Percentiles rank a stretch among this genome's conserved stretches.
These are phyloP conservation scores for Choloepus hoffmanni DNA, from an alignment of 2,113 vertebrate genomes.

Conservation along the genomic window DNA sequence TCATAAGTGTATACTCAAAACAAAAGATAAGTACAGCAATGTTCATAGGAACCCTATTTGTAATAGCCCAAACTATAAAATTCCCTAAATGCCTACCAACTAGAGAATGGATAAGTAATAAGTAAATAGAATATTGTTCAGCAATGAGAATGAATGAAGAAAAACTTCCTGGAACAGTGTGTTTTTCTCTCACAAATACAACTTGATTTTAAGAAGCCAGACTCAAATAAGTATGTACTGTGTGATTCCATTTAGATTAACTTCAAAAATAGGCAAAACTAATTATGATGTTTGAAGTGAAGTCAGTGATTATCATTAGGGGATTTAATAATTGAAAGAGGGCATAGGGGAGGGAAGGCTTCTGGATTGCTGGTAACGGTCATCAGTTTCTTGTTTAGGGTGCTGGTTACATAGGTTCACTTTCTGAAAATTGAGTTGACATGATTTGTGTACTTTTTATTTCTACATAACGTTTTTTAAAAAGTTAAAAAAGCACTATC, in stretches of 20 bases:
- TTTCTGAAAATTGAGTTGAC: background rate
- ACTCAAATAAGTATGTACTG: background rate
- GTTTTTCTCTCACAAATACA: background rate
- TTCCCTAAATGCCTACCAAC: background rate
- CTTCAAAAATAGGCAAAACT: background rate
- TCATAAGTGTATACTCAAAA: background rate
- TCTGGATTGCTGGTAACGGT: background rate
- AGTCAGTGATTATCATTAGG: background rate
- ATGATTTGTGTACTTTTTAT: background rate
- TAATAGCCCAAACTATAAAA: background rate
- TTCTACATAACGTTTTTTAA: background rate
- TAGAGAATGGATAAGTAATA: background rate
- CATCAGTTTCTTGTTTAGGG: conserved; percentile 10
- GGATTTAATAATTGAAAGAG: background rate
- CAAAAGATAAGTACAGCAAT: background rate
- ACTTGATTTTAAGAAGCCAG: conserved; percentile 3
- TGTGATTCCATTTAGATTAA: background rate
- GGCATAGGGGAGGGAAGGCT: background rate
- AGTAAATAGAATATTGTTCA: background rate
- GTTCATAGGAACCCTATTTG: background rate
- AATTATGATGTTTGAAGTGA: background rate
- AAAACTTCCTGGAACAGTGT: background rate
- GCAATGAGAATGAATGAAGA: background rate
- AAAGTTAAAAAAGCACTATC: background rate
- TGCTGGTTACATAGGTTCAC: background rate